Evolutionary conservation across 2,113 vertebrate species (phyloP).

Genomic region (Ibidorhyncha struthersii): DNA sequence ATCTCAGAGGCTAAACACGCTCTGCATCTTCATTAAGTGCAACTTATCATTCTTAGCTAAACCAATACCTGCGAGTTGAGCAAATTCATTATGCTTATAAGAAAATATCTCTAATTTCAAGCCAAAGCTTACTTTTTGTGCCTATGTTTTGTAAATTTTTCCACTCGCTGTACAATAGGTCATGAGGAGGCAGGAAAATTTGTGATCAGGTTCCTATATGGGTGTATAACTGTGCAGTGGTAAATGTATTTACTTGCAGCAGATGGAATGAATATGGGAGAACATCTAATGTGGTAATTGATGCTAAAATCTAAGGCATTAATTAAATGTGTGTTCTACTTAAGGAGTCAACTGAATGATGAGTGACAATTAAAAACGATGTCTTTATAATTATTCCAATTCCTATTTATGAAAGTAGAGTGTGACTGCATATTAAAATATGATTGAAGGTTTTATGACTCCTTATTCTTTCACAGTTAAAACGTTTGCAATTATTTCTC

Average conservation of each 20-base stretch:
- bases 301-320: constrained; percentile 51
- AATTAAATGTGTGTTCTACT: constrained; percentile 67
- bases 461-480: constrained; percentile 58
- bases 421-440: constrained; percentile 60
- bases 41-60: not conserved
- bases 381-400: constrained; percentile 65
- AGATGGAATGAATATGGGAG: constrained; percentile 60
- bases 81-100: not conserved
- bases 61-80: not conserved
- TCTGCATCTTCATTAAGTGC: not conserved
- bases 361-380: constrained; percentile 65
- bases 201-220: constrained; percentile 9
- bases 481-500: constrained; percentile 67
- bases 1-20: not conserved
- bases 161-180: not conserved
- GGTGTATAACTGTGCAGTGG: not conserved
- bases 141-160: constrained; percentile 12
- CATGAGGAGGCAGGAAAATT: constrained; percentile 7
- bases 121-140: not conserved
- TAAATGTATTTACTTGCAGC: constrained; percentile 58
- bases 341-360: constrained; percentile 46
- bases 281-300: constrained; percentile 54
- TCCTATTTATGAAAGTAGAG: constrained; percentile 61
- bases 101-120: constrained; percentile 8
- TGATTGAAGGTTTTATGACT: constrained; percentile 70